Evolutionary conservation across 2,797 vertebrate genomes (phyloP).

Genomic region (Eupleurogrammus muticus): DNA sequence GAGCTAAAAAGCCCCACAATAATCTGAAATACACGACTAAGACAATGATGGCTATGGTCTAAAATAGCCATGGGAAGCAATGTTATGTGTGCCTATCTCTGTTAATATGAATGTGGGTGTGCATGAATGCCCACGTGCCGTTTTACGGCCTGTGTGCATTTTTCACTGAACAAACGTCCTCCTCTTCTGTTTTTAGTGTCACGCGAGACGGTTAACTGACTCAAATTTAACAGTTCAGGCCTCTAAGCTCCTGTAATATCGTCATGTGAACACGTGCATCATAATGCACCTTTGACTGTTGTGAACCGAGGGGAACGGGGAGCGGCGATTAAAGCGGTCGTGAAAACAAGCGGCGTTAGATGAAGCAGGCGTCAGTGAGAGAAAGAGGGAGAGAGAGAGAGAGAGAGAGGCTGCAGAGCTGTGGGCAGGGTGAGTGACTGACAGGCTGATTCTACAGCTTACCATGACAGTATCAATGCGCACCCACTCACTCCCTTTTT

Average conservation of each 20-base stretch:
- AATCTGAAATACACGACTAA: not conserved
- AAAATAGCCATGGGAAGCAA: not conserved
- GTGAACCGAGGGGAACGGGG: not conserved
- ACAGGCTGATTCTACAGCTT: slow-evolving; percentile 60
- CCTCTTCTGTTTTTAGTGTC: not conserved
- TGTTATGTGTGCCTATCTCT: not conserved
- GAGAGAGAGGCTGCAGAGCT: slow-evolving; percentile 41
- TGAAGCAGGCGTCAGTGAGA: slow-evolving; percentile 29
- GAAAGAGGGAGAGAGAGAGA: too few relatives aligned
- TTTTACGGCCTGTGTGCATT: not conserved
- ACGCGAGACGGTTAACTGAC: not conserved
- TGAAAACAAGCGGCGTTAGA: slow-evolving; percentile 35
- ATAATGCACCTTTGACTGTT: slow-evolving; percentile 2
- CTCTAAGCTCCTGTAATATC: not conserved
- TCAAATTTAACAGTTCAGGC: slow-evolving; percentile 5
- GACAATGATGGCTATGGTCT: slow-evolving; percentile 1
- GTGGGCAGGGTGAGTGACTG: slow-evolving; percentile 56
- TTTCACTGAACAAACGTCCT: slow-evolving; percentile 1
- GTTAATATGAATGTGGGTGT: not conserved
- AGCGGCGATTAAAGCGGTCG: slow-evolving; percentile 28
- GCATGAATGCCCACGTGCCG: slow-evolving; percentile 1
- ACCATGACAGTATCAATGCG: slow-evolving; percentile 49
- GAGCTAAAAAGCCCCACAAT: slow-evolving; percentile 3
- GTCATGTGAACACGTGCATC: slow-evolving; percentile 19
- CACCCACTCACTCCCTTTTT: slow-evolving; percentile 37